Base-by-base conservation (phyloP, 2,888 invertebrate species). In the Fissipunctia ypsillon region DNA sequence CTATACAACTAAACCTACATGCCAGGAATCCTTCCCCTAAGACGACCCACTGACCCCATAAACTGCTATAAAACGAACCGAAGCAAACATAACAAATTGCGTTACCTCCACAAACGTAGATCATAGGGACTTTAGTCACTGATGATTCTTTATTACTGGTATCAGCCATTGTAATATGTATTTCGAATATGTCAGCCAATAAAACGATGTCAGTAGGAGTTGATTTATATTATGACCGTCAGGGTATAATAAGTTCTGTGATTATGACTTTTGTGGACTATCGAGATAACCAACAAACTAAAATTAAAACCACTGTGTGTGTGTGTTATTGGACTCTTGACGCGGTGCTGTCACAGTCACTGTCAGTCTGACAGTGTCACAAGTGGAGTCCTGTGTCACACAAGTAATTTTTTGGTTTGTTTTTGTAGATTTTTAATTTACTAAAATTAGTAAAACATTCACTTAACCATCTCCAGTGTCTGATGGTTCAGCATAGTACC, bases 41-140 rank as follows among this genome's bases (percentile, higher is more conserved):
- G n/a, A n/a, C n/a, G n/a, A n/a, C n/a, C n/a, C n/a, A n/a, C n/a
- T n/a, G n/a, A n/a, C n/a, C n/a, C n/a, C 3, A 16, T 41, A 41
- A 69, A 56, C 14, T 14, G 19, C 19, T 76, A 12, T 22, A 38
- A 22, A 48, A 45, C 12, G 4, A 22, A 68, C 14, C 22, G 35
- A 76, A 41, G 48, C 73, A 28, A 70, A 56, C 28, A 28, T 4
- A 48, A n/a, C 3, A 31, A 63, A 31, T 41, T 56, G 19, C 4
- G 81, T 96, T 96, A 99, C 99, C 99, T 91, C 99, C 99, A 94
- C 99, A 99, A 88, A 99, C 98, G 89, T 99, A 99, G 28, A 99
- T 98, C 99, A 99, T 99, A 0, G 99, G 98, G 61, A 98, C 97
- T 95, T 98, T 99, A 0, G 97, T 96, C 3, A 97, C 97, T 5